These are phyloP conservation scores for Temnothorax rugatulus DNA, from an alignment of 2,888 invertebrate genomes.

Conservation along the genomic window DNA sequence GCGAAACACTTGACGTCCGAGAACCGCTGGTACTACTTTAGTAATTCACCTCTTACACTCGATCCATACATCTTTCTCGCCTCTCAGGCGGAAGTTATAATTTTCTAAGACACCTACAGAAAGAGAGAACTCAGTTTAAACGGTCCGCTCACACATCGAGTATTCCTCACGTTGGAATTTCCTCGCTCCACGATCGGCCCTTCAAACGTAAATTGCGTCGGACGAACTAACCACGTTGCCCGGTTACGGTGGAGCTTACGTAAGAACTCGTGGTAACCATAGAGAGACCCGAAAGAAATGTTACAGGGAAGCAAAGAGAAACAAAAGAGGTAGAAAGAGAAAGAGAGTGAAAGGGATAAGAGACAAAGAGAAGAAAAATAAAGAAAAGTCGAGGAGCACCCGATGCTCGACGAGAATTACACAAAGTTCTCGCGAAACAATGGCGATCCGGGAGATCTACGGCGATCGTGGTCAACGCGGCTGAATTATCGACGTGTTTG, in stretches of 20 bases:
- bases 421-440: conserved; percentile 54
- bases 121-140: conserved; percentile 36
- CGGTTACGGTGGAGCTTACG: conserved; percentile 44
- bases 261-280: conserved; percentile 42
- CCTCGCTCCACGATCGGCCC: conserved; percentile 31
- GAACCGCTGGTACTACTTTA: conserved; percentile 21
- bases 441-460: conserved; percentile 48
- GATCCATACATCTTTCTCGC: conserved; percentile 32
- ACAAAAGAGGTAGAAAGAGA: not conserved
- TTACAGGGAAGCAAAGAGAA: not conserved
- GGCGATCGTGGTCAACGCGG: conserved; percentile 37
- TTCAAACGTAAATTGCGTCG: conserved; percentile 55
- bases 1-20: conserved; percentile 6
- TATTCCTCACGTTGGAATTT: conserved; percentile 46
- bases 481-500: conserved; percentile 48
- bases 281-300: conserved; percentile 35
- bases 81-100: conserved; percentile 53
- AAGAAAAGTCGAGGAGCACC: not conserved
- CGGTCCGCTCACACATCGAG: conserved; percentile 21
- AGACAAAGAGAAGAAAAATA: not conserved
- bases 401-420: conserved; percentile 55
- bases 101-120: conserved; percentile 39
- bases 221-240: conserved; percentile 28
- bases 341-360: not conserved
- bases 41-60: conserved; percentile 28